Evolutionary conservation across 2,113 vertebrate genomes (phyloP).

Genomic region (Thomomys bottae): DNA sequence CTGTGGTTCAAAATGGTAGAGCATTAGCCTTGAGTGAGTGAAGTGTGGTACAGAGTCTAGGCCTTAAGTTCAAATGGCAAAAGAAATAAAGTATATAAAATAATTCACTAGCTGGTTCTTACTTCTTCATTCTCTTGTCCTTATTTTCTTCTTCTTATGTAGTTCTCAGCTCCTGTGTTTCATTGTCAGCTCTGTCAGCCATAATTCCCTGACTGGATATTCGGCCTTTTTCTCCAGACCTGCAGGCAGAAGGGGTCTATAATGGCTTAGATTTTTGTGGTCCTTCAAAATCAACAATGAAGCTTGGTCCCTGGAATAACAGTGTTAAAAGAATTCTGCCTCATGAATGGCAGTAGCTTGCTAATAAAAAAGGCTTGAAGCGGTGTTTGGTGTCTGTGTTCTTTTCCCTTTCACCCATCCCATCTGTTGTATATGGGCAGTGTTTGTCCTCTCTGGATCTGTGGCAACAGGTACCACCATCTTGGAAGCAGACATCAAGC

Average conservation of each 20-base stretch:
- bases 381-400: not conserved
- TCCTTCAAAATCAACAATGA: not conserved
- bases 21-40: too few species aligned
- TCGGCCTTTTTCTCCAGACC: not conserved
- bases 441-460: not conserved
- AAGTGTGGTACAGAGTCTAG: too few species aligned
- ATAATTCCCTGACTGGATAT: not conserved
- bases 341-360: not conserved
- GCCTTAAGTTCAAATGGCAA: too few species aligned
- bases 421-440: not conserved
- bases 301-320: not conserved
- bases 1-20: too few species aligned
- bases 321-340: not conserved
- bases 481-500: not conserved
- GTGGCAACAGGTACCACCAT: not conserved
- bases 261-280: not conserved
- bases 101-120: too few species aligned
- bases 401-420: not conserved
- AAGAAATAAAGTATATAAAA: too few species aligned
- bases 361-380: not conserved
- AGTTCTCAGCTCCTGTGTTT: too few species aligned
- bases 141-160: too few species aligned
- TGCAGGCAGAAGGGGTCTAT: not conserved
- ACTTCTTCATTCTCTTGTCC: too few species aligned
- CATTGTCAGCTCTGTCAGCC: too few species aligned